Evolutionary conservation across 2,888 invertebrate species (phyloP).

Genomic region (Tetanocera ferruginea): DNA sequence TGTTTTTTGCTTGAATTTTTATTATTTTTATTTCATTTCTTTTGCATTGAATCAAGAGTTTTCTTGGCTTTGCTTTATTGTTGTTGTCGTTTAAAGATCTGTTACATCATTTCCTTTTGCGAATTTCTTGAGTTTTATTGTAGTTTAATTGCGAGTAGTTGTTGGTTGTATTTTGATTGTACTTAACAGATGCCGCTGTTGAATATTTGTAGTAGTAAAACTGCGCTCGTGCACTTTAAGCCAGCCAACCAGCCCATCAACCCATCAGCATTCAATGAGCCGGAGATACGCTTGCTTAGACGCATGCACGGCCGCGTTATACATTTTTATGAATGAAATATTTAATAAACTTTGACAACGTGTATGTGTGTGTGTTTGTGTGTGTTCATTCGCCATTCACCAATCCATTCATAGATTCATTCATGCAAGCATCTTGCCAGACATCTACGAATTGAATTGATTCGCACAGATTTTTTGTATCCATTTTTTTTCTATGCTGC

Average conservation of each 20-base stretch:
- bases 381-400: not conserved
- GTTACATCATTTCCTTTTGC: constrained; percentile 24
- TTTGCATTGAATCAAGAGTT: constrained; percentile 14
- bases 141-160: constrained; percentile 18
- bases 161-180: constrained; percentile 13
- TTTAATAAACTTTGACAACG: not conserved
- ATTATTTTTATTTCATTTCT: constrained; percentile 10
- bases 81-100: constrained; percentile 2
- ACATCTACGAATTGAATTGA: constrained; percentile 19
- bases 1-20: no score
- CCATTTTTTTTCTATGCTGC: not conserved
- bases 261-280: not conserved
- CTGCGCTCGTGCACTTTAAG: not conserved
- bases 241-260: not conserved
- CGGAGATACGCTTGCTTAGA: constrained; percentile 13
- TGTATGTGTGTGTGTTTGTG: not conserved
- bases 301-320: not conserved
- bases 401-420: constrained; percentile 7
- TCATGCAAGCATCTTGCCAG: not conserved
- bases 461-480: constrained; percentile 34
- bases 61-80: constrained; percentile 8
- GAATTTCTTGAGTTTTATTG: not conserved
- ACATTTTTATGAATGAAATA: constrained; percentile 26
- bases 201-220: no score
- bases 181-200: constrained; percentile 9